Evolutionary conservation across 2,113 vertebrate species (phyloP).

Genomic region (Tupaia chinensis): DNA sequence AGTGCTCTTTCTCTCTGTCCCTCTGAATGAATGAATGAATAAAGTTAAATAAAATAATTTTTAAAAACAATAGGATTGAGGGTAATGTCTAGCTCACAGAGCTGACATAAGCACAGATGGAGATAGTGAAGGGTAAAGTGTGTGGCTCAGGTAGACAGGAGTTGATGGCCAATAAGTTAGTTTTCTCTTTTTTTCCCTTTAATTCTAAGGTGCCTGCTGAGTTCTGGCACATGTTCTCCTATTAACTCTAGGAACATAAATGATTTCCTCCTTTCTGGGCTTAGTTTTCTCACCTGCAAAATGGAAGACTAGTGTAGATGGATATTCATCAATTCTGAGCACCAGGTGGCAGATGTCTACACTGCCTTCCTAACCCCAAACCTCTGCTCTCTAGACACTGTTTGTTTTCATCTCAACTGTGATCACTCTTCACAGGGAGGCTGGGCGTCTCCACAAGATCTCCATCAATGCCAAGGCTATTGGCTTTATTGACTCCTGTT

Average conservation of each 20-base stretch:
- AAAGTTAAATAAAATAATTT: too few species aligned
- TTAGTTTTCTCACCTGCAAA: neutral
- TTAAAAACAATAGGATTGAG: neutral
- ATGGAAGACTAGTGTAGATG: neutral
- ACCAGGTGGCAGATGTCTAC: neutral
- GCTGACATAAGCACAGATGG: neutral
- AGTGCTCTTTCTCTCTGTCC: too few species aligned
- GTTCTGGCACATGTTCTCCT: neutral
- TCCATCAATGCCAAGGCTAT: conserved; percentile 80
- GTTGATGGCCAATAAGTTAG: too few species aligned
- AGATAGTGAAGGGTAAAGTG: neutral
- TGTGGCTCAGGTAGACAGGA: neutral
- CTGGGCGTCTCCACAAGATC: conserved; percentile 61
- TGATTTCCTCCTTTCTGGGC: neutral
- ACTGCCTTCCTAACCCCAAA: neutral
- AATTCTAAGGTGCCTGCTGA: neutral
- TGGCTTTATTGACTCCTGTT: conserved; percentile 79
- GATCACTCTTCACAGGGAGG: conserved; percentile 46
- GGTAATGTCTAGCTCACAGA: neutral
- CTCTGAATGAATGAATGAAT: too few species aligned
- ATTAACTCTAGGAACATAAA: neutral
- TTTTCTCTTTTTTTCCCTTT: neutral
- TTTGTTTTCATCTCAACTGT: conserved; percentile 51
- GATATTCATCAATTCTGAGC: neutral
- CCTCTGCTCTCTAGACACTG: neutral